Conservation (phyloP, 2,888 invertebrate species). For the Hemaris fuciformis region DNA sequence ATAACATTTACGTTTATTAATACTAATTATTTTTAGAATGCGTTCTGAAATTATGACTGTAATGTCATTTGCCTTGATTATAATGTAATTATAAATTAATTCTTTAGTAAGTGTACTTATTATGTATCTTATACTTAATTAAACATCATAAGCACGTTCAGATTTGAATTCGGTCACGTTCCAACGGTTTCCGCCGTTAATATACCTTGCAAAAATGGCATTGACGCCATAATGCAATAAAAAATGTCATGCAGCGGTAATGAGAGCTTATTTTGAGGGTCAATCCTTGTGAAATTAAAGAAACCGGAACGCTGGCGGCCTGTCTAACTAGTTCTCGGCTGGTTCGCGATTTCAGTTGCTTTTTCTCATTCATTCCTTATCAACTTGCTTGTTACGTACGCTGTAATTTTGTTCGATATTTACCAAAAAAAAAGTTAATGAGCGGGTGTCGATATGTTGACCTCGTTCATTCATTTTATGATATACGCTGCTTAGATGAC, state of each 20-base stretch:
- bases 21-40: no score
- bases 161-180: conserved; percentile 16
- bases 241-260: conserved; percentile 33
- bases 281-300: conserved; percentile 45
- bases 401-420: conserved; percentile 3
- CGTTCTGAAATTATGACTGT: no score
- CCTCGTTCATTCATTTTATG: conserved; percentile 1
- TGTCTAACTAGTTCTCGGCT: not conserved
- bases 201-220: not conserved
- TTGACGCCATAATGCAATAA: conserved; percentile 32
- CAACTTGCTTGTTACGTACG: conserved; percentile 8
- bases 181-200: not conserved
- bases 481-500: not conserved
- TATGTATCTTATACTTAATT: no score
- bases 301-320: conserved; percentile 32
- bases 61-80: no score
- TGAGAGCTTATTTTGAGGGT: conserved; percentile 38
- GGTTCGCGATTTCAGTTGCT: not conserved
- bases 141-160: not conserved
- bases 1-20: no score
- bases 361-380: conserved; percentile 13
- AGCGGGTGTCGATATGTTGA: not conserved
- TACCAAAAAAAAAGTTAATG: not conserved
- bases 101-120: no score
- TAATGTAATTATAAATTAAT: no score